These are phyloP conservation scores for Calliphora vomitoria DNA, from an alignment of 2,888 invertebrate genomes.

Conservation along the genomic window DNA sequence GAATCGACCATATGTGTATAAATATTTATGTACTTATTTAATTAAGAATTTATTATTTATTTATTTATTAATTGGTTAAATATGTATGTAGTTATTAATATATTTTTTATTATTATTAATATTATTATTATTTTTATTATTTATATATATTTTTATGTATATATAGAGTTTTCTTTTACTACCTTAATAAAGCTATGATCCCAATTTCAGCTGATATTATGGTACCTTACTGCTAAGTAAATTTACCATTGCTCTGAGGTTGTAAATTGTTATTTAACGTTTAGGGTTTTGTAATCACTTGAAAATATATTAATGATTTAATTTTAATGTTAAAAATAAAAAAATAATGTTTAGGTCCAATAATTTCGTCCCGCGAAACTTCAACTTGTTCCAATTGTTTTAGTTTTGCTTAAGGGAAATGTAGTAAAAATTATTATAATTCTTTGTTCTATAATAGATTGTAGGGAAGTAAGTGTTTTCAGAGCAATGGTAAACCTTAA, in stretches of 20 bases:
- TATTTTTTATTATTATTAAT: not conserved
- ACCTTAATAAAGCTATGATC: constrained; percentile 89
- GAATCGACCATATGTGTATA: no score
- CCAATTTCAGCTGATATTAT: constrained; percentile 86
- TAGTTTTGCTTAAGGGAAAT: constrained; percentile 1
- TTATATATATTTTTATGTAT: constrained; percentile 58
- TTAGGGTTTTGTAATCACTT: not conserved
- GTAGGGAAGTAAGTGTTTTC: constrained; percentile 14
- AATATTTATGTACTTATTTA: not conserved
- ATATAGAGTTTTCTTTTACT: constrained; percentile 79
- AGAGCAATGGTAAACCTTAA: constrained; percentile 85
- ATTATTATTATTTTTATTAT: constrained; percentile 32
- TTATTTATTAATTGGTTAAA: not conserved
- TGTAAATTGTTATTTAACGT: not conserved
- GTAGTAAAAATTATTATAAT: not conserved
- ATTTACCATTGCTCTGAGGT: constrained; percentile 84
- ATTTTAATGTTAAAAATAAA: not conserved
- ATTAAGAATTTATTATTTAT: not conserved
- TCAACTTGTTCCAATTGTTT: constrained; percentile 34
- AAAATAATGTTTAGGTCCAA: constrained; percentile 12
- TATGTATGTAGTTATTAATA: not conserved
- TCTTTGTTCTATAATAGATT: not conserved
- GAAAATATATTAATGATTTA: not conserved
- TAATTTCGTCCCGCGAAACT: constrained; percentile 76
- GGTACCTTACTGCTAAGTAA: constrained; percentile 85